Percentiles rank a stretch among this genome's conserved stretches.
Conservation (phyloP, 2,797 vertebrate species). For the Scolopax rusticola region DNA sequence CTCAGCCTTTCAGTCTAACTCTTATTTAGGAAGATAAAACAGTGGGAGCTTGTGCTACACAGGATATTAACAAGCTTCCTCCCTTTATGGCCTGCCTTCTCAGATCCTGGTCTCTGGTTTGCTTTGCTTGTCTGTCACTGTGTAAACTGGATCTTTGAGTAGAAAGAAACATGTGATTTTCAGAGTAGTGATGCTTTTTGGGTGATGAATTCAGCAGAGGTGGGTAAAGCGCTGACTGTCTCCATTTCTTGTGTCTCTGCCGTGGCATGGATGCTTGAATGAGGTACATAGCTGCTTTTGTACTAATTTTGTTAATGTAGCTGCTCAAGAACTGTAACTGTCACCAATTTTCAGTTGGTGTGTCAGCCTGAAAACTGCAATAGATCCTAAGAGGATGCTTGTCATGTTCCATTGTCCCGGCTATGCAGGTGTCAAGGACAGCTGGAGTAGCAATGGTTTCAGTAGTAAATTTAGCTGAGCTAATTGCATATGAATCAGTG, state of each 20-base stretch:
- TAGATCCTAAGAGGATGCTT: slow-evolving; percentile 26
- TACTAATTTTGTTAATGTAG: background rate
- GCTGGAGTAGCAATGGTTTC: slow-evolving; percentile 42
- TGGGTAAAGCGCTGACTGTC: background rate
- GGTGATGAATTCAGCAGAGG: background rate
- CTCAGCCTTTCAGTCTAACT: background rate
- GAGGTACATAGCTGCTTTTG: background rate
- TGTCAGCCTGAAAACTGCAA: slow-evolving; percentile 4
- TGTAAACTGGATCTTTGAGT: background rate
- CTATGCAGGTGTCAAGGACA: slow-evolving; percentile 64
- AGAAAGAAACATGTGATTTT: background rate
- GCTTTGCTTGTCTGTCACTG: background rate
- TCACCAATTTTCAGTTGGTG: background rate
- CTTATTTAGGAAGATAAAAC: background rate
- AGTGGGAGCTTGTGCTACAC: background rate
- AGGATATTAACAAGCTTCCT: background rate
- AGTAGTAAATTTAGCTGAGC: slow-evolving; percentile 55
- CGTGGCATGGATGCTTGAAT: background rate
- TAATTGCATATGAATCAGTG: slow-evolving; percentile 60
- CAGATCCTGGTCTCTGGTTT: background rate
- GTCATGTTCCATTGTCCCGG: slow-evolving; percentile 50
- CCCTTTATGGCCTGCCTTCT: background rate
- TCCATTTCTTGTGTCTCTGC: background rate
- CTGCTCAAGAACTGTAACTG: background rate
- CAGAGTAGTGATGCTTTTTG: background rate